phyloP scores from a whole-genome alignment of 2,797 vertebrate genomes.

The Synaphobranchus kaupii region DNA sequence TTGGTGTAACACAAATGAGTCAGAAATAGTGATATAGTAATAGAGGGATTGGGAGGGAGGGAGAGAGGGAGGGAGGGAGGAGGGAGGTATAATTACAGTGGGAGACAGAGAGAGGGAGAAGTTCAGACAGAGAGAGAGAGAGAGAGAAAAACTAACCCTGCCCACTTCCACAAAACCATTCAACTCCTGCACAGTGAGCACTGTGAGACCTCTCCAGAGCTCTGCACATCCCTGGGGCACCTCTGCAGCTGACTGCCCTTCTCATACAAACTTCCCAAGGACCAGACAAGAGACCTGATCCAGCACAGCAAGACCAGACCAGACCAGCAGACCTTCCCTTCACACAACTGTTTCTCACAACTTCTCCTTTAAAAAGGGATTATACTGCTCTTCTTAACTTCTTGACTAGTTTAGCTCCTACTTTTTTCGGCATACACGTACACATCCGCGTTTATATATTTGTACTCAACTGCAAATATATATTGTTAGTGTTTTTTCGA shows the following conservation, averaged over 20 bases:
- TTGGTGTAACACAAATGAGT: constrained; percentile 33
- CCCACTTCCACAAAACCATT: constrained; percentile 46
- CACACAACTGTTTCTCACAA: neutral
- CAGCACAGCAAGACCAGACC: neutral
- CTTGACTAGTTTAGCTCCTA: neutral
- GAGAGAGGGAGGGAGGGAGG: constrained; percentile 33
- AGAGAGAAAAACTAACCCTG: constrained; percentile 48
- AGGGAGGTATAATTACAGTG: constrained; percentile 44
- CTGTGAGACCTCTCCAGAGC: constrained; percentile 34
- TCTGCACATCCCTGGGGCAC: constrained; percentile 35
- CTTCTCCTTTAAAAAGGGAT: constrained; percentile 24
- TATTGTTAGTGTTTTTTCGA: constrained; percentile 21
- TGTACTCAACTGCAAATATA: constrained; percentile 8
- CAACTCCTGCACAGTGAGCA: constrained; percentile 37
- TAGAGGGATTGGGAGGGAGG: constrained; percentile 32
- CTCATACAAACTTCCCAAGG: constrained; percentile 29
- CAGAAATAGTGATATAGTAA: constrained; percentile 36
- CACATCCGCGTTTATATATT: constrained; percentile 12
- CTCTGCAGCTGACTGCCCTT: constrained; percentile 24
- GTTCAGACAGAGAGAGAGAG: constrained; percentile 45
- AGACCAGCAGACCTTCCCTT: neutral
- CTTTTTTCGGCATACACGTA: neutral
- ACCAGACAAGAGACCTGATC: constrained; percentile 15
- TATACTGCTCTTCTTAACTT: constrained; percentile 21
- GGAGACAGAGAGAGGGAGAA: constrained; percentile 15